Base-by-base conservation (phyloP, 2,797 vertebrate genomes). In the Martes flavigula region DNA sequence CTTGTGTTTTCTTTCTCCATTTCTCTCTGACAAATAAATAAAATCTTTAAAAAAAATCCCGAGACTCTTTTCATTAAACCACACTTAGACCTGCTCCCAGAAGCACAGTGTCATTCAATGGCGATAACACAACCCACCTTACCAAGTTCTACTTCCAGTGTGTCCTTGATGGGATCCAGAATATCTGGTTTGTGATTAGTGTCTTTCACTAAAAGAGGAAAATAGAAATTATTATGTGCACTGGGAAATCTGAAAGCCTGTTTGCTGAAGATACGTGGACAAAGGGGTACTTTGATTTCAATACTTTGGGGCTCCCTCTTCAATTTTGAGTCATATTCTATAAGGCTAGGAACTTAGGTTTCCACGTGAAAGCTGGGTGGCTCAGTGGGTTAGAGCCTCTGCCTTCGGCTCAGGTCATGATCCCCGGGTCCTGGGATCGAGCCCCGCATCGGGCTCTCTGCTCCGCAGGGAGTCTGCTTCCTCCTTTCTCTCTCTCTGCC, bases 121-220 rank as follows among this genome's bases (percentile, higher is more conserved):
- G 35, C 11, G 43, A 20, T 38, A 14, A 7, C 10, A 7, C 17
- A 11, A 8, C 23, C 4, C 56, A 21, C 3, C 96, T 99, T 98
- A 99, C 99, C 99, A 89, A 99, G 97, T 84, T 99, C 98, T 77
- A 95, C 99, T 98, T 99, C 98, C 0, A 99, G 82, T 9, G 87
- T 97, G 25, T 96, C 98, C 58, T 5, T 25, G 40, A 72, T 68
- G 5, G 99, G 99, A 78, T 98, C 96, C 93, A 99, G 96, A 79
- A 99, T 40, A 20, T 97, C 97, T 87, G 99, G 99, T 38, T 98
- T 98, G 72, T 96, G 64, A 9, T 87, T 60, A 66, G 98, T 99
- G 85, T 84, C 96, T 88, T 96, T 89, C 92, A 97, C 99, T 99
- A 97, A 54, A 98, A 98, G 66, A 87, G 54, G 96, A 93, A 95